Evolutionary conservation across 30 jellyfish, hydroid and myxozoan genomes (phyloP).

Genomic region (Pseudorhiza aurosa): DNA sequence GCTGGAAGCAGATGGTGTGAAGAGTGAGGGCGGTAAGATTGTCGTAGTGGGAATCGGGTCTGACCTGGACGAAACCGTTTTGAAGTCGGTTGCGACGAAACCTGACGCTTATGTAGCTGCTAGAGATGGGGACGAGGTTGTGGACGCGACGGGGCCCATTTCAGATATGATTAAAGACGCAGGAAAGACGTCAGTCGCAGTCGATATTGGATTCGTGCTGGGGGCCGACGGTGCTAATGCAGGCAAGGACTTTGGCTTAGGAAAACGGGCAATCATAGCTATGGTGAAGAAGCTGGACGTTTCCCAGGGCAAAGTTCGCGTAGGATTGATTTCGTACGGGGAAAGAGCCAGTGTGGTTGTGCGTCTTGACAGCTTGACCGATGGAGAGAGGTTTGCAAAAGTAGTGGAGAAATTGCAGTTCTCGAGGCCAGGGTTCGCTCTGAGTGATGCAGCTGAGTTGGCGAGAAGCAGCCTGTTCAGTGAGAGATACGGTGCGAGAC

Average conservation of each 20-base stretch:
- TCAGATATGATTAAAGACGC: neutral
- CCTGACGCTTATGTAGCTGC: neutral
- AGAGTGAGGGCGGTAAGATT: neutral
- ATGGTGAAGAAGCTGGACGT: conserved; percentile 22
- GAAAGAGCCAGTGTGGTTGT: neutral
- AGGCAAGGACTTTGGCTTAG: conserved; percentile 15
- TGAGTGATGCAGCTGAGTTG: neutral
- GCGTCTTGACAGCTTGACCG: neutral
- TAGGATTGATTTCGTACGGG: conserved; percentile 26
- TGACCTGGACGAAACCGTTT: neutral
- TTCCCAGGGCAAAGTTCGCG: conserved; percentile 29
- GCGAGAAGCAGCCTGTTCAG: neutral
- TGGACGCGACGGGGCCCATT: neutral
- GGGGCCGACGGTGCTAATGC: conserved; percentile 52
- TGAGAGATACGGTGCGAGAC: neutral
- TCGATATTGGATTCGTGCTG: conserved; percentile 60
- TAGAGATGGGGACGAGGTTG: neutral
- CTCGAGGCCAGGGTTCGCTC: neutral
- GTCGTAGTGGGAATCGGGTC: conserved; percentile 18
- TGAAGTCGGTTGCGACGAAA: neutral
- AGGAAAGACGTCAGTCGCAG: neutral
- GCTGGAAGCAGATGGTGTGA: conserved; percentile 28
- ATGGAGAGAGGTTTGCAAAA: neutral
- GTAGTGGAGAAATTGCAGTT: neutral
- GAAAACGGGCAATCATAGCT: neutral